These are phyloP conservation scores for Corythornis leucogaster DNA, from an alignment of 2,797 vertebrate genomes.

Conservation along the genomic window DNA sequence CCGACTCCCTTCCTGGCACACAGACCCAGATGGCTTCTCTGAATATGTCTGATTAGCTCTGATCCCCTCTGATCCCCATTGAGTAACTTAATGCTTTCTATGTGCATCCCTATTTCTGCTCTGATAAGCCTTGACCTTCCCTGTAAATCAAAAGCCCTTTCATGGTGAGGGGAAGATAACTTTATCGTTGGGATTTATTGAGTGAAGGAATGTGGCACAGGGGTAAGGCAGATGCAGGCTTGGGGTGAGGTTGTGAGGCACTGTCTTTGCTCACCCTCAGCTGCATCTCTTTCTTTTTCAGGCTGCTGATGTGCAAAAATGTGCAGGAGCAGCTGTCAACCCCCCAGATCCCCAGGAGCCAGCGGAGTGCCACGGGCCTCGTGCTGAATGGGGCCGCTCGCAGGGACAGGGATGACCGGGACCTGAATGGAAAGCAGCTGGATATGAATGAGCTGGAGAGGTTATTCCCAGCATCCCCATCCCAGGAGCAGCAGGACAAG, in stretches of 20 bases:
- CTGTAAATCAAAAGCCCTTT: not conserved
- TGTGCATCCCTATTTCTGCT: not conserved
- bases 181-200: not conserved
- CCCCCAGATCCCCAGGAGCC: slow-evolving; percentile 83
- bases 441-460: slow-evolving; percentile 91
- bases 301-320: slow-evolving; percentile 93
- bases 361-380: slow-evolving; percentile 71
- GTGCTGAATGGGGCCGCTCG: slow-evolving; percentile 78
- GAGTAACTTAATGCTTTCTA: not conserved
- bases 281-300: slow-evolving; percentile 50
- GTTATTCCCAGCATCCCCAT: slow-evolving; percentile 81
- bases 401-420: slow-evolving; percentile 78
- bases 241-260: not conserved
- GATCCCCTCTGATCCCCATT: not conserved
- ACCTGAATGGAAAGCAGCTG: slow-evolving; percentile 78
- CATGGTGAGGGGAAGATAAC: not conserved
- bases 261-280: not conserved
- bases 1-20: not conserved
- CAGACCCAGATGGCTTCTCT: not conserved
- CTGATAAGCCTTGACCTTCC: not conserved
- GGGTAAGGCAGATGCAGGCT: not conserved
- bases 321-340: slow-evolving; percentile 87
- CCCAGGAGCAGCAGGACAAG: slow-evolving; percentile 58
- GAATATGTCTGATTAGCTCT: no score
- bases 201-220: not conserved